Conservation (phyloP, 2,113 vertebrate genomes). For the Spea multiplicata region DNA sequence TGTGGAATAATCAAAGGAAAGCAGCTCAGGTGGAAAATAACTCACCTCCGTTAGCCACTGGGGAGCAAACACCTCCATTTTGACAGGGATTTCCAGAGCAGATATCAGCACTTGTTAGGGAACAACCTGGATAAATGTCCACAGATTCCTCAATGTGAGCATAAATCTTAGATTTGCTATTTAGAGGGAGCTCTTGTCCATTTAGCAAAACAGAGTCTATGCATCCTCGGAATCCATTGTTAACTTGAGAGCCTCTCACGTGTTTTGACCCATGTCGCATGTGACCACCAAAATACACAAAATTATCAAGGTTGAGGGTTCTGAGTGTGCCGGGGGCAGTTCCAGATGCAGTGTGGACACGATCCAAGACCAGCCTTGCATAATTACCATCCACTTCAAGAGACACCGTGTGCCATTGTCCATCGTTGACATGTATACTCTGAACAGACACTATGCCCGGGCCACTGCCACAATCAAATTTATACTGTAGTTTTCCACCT, state of each 20-base stretch:
- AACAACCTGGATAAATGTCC: slow-evolving; percentile 84
- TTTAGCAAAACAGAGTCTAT: slow-evolving; percentile 87
- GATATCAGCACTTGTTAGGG: slow-evolving; percentile 69
- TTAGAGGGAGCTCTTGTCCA: slow-evolving; percentile 86
- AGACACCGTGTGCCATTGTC: slow-evolving; percentile 87
- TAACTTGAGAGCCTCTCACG: slow-evolving; percentile 74
- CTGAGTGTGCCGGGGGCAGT: slow-evolving; percentile 90
- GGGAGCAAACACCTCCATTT: slow-evolving; percentile 84
- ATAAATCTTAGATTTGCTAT: slow-evolving; percentile 69
- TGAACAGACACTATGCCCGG: slow-evolving; percentile 92
- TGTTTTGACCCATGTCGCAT: slow-evolving; percentile 72
- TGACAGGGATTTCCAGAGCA: slow-evolving; percentile 87
- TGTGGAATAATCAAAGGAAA: too few relatives aligned
- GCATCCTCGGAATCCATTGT: slow-evolving; percentile 87
- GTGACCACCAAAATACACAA: slow-evolving; percentile 88
- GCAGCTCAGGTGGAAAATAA: neutral
- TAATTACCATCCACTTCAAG: slow-evolving; percentile 94
- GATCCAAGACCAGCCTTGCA: slow-evolving; percentile 86
- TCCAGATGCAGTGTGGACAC: slow-evolving; percentile 87
- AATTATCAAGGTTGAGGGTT: slow-evolving; percentile 89
- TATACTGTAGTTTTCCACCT: slow-evolving; percentile 90
- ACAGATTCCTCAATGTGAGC: slow-evolving; percentile 86
- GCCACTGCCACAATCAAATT: slow-evolving; percentile 96
- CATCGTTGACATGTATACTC: slow-evolving; percentile 89
- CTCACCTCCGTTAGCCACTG: slow-evolving; percentile 81